Evolutionary conservation across 2,888 invertebrate genomes (phyloP), one percentile per base, ranked within the genome.

Genomic region (Ormyrus rosae): DNA sequence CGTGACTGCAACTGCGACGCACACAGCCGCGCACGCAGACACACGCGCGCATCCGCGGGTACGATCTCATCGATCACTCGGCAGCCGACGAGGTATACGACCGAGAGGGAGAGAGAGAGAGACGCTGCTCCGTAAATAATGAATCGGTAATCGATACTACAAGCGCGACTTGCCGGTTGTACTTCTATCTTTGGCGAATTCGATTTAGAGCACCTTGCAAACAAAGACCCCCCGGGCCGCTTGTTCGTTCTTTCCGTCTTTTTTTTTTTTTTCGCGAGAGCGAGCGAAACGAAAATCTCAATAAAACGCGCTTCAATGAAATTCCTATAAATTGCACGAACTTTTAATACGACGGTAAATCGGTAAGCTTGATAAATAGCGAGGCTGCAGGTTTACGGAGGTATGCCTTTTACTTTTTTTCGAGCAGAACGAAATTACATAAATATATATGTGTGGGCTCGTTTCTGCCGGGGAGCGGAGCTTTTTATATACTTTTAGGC

Each of bases 121-220:
- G 34, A 34, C 34, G 9, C 53, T 7, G 19, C 63, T 64, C 53
- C 64, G 77, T 72, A 68, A 78, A 78, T 72, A 78, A 78, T 78
- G 72, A 72, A 78, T 72, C 72, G 72, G 58, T 68, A 72, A 72
- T 78, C 78, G 72, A 78, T 78, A 78, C 10, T 45, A 53, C 61
- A 6, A 34, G 75, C 19, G 34, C 34, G 34, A 34, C 34, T 34
- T 6, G 46, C 48, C 5, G 58, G 58, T 11, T 55, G 50, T 55
- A 60, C 60, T 77, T 63, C 64, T 70, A 68, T 69, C 61, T 67
- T 58, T 45, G 58, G 10, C 58, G 8, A 73, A 68, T 69, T 76
- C 58, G 75, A 76, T 68, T 76, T 69, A 51, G 61, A 53, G 7
- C 53, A 61, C 50, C 53, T 58, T 61, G 61, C 46, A 53, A 76